Evolutionary conservation across 2,797 vertebrate species (phyloP), one percentile per base, ranked within the genome.

Genomic region (Crypturellus tataupa): DNA sequence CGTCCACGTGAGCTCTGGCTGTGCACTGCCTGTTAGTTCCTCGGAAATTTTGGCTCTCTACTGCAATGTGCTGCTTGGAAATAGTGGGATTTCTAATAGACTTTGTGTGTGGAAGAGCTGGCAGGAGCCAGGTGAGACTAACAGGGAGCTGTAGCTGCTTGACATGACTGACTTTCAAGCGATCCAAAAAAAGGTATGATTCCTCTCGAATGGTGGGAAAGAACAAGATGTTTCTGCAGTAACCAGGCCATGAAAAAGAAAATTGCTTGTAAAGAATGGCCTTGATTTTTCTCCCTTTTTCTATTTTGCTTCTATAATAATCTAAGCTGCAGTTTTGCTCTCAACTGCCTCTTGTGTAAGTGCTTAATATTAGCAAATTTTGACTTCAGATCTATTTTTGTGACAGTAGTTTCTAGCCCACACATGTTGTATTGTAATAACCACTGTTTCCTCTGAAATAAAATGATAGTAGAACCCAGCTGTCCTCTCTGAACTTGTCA

Each of bases 191-290:
- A 94, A 90, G 58, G 49, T 87, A 62, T 49, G 40, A 89, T 87
- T 85, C 81, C 29, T 75, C n/a, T 87, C 80, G 78, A 83, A 83
- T 0, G 46, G 62, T 31, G 33, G 12, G 85, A 85, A 51, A 92
- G 92, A 93, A 89, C 86, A 89, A 90, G 90, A 87, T 92, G 92
- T 93, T 95, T 95, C 92, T 78, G 76, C 90, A 85, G 89, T 90
- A 92, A 93, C 2, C 2, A 90, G 72, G 87, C 85, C 65, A 71
- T 95, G 95, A 94, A 95, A 72, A 82, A 84, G 91, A 93, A 96
- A 95, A 94, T 93, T 87, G 71, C 94, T 90, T 75, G 33, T 78
- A 76, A 94, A 93, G 94, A 90, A 78, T 62, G 58, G 27, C n/a
- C 73, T 72, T 95, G 71, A 92, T 97, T 95, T 95, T 87, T 8